These are phyloP conservation scores for Sebastolobus altivelis DNA, from an alignment of 2,797 vertebrate species.

Conservation along the genomic window DNA sequence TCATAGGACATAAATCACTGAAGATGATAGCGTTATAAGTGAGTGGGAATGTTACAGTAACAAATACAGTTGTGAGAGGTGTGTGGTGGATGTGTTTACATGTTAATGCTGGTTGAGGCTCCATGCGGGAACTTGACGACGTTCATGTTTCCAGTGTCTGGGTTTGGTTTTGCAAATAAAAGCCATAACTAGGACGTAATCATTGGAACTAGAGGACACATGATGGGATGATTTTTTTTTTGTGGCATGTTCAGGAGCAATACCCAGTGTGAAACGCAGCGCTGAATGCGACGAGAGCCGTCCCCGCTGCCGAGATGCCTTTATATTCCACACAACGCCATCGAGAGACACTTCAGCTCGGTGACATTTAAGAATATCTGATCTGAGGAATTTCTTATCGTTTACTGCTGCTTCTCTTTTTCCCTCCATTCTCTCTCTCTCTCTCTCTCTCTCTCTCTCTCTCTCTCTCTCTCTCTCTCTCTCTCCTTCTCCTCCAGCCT, in stretches of 20 bases:
- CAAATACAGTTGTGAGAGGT: constrained; percentile 16
- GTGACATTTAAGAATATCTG: constrained; percentile 86
- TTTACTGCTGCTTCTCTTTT: constrained; percentile 52
- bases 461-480: constrained; percentile 1
- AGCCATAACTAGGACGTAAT: constrained; percentile 47
- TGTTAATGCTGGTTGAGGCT: constrained; percentile 41
- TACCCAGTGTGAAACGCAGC: constrained; percentile 18
- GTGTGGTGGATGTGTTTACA: constrained; percentile 32
- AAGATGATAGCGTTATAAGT: constrained; percentile 14
- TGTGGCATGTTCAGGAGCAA: constrained; percentile 43
- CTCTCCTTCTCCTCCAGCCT: constrained; percentile 8
- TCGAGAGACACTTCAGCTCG: constrained; percentile 65
- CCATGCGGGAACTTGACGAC: background rate
- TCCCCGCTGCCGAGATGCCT: constrained; percentile 37
- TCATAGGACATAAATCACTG: constrained; percentile 19
- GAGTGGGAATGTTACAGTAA: constrained; percentile 26
- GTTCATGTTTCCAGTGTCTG: constrained; percentile 26
- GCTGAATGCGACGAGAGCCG: constrained; percentile 15
- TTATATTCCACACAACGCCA: constrained; percentile 65
- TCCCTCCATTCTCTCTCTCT: constrained; percentile 27
- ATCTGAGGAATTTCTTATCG: constrained; percentile 81
- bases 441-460: background rate
- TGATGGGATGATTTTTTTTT: constrained; percentile 28
- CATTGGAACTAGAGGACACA: constrained; percentile 28
- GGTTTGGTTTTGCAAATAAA: constrained; percentile 41